Conservation (phyloP, 2,113 vertebrate genomes). For the Grus americana region DNA sequence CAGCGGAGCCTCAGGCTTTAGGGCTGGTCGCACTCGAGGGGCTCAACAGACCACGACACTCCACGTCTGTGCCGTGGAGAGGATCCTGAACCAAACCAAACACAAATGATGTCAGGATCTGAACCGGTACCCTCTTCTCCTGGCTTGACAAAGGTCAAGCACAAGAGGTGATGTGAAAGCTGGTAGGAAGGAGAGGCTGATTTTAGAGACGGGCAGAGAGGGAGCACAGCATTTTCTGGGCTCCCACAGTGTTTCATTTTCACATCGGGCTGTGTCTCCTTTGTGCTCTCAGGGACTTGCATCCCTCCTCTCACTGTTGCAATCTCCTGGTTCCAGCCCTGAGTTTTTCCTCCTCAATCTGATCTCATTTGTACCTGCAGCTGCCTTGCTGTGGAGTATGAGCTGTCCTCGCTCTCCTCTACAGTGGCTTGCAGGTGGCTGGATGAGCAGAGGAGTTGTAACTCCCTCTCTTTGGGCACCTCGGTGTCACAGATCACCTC, state of each 20-base stretch:
- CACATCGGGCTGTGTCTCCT: fast-evolving
- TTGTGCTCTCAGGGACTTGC: neutral
- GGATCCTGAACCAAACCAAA: neutral
- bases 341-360: neutral
- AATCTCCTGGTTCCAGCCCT: neutral
- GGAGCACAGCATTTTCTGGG: neutral
- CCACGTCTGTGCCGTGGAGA: fast-evolving
- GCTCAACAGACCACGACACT: fast-evolving
- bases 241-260: neutral
- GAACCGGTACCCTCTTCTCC: fast-evolving
- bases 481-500: neutral
- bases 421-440: fast-evolving
- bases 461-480: neutral
- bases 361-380: neutral
- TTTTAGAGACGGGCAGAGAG: neutral
- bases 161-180: fast-evolving
- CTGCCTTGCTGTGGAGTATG: neutral
- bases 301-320: neutral
- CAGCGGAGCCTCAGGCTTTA: neutral
- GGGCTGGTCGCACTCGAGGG: fast-evolving
- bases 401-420: neutral
- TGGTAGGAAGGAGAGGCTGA: neutral
- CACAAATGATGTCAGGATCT: fast-evolving
- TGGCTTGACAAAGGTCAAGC: neutral
- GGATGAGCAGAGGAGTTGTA: neutral